Evolutionary conservation across 2,888 invertebrate genomes (phyloP), one percentile per base, ranked within the genome.

Genomic region (Drosophila yooni): DNA sequence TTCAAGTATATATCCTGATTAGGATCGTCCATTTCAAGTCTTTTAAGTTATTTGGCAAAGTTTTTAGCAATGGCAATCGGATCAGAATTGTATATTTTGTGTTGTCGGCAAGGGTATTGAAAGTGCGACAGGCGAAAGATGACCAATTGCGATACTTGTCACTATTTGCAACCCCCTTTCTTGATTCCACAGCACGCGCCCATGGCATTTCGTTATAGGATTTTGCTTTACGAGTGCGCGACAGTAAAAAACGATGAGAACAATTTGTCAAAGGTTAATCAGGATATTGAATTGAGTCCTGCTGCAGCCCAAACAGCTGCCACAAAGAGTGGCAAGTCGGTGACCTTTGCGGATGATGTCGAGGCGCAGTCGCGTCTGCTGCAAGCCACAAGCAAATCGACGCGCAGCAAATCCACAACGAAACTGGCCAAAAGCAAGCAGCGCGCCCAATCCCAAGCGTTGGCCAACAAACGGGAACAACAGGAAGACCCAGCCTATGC

Each of bases 131-230:
- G n/a, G 1, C 15, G 5, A 36, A 15, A 15, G 13, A 25, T 46
- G 46, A 13, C 11, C 34, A 25, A 36, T 25, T 18, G 25, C 54
- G 25, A 25, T 18, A 7, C 25, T 18, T 36, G 34, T 34, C 25
- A 34, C 29, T 36, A 54, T 54, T 36, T 54, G 27, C 38, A 27
- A 27, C 56, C 36, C n/a, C 56, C 58, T 61, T 48, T 29, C 43
- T 48, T 34, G 10, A 46, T 29, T n/a, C 7, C 27, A 34, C 93
- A 96, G 96, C 94, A 94, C 52, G 94, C 94, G 63, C 96, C 96
- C 18, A 94, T 96, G 94, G 93, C 94, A 68, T 95, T 96, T 91
- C 95, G 94, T 92, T 96, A 95, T 91, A 94, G 95, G 52, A 95
- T 96, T 76, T 93, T 93, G 63, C 80, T 93, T 51, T 88, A 92